Base-by-base conservation (phyloP, 2,888 invertebrate genomes). In the Uropetala carovei region DNA sequence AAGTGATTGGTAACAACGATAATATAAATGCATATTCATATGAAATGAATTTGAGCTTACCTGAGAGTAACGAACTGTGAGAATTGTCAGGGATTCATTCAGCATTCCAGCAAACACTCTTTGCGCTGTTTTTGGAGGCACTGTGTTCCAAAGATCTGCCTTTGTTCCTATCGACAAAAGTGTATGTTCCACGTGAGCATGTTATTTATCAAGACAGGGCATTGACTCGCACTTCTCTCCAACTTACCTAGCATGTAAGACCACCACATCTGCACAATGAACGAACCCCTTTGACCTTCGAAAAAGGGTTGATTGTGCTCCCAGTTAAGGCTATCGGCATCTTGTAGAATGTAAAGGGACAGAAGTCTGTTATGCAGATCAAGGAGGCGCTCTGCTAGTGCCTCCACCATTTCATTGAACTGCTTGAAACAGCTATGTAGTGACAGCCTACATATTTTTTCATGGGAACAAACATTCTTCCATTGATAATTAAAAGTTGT, bases 261-360 rank as follows among this genome's bases (percentile, higher is more conserved):
- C 97, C 98, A 98, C 98, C 98, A 98, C 96, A 98, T 98, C 94
- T 98, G 98, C 93, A 98, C 96, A 1, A 97, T 97, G 81, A 97
- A 98, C 5, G 98, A 97, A 5, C 98, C 98, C 18, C 97, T 95
- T 94, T 97, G 97, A 0, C 96, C 96, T 94, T 97, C 97, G 94
- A 97, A 97, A 94, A 97, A 97, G 0, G 96, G 95, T 0, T 95
- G 95, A 82, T 96, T 96, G 92, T 96, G 96, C 93, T 97, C 97
- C 96, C 98, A 98, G 93, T 97, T 96, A 68, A 98, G 95, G 0
- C 97, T 97, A 59, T 98, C 98, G 0, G 97, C 97, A 95, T 98
- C 98, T 94, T 98, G 98, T 14, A 98, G 95, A 92, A 98, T 97
- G 93, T 98, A 98, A 30, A 98, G 95, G 0, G 98, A 96, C 18